These are phyloP conservation scores for Neuroterus valhalla DNA, from an alignment of 1,140 invertebrate genomes.

Conservation along the genomic window DNA sequence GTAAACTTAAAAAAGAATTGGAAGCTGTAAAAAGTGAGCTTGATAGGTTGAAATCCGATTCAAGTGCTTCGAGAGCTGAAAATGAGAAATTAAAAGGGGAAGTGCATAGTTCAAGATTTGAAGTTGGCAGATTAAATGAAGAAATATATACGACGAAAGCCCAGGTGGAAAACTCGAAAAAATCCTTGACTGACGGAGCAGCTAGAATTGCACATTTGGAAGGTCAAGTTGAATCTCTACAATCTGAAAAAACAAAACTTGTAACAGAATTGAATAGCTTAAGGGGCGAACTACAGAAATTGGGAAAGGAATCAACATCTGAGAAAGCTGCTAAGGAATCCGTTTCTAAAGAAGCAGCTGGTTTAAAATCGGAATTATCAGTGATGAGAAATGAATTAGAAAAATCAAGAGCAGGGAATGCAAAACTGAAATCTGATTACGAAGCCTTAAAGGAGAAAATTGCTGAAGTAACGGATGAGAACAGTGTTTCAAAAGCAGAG, in stretches of 20 bases:
- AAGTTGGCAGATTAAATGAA: not conserved
- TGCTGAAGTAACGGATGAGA: slow-evolving; percentile 11
- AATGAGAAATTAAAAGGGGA: not conserved
- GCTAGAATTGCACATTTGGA: not conserved
- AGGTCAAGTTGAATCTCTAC: not conserved
- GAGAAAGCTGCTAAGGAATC: slow-evolving; percentile 29
- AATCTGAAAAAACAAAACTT: slow-evolving; percentile 31
- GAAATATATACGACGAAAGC: not conserved
- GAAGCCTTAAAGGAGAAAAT: slow-evolving; percentile 33
- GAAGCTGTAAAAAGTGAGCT: not conserved
- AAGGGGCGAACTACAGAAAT: slow-evolving; percentile 40
- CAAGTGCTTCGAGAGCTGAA: not conserved
- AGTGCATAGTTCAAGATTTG: not conserved
- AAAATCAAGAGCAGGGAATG: slow-evolving; percentile 42
- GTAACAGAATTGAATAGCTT: slow-evolving; percentile 45
- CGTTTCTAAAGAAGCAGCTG: slow-evolving; percentile 25
- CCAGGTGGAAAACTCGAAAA: not conserved
- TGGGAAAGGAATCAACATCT: slow-evolving; percentile 38
- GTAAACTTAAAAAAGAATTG: not conserved
- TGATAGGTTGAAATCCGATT: not conserved
- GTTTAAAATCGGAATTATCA: slow-evolving; percentile 43
- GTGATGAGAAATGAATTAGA: slow-evolving; percentile 42
- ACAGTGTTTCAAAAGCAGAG: not conserved
- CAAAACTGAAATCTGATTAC: slow-evolving; percentile 11
- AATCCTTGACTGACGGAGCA: not conserved